A percentile compares a stretch with the other conserved stretches of the same genome.
These are phyloP conservation scores for Phataginus tricuspis DNA, from an alignment of 2,797 vertebrate genomes.

Conservation along the genomic window DNA sequence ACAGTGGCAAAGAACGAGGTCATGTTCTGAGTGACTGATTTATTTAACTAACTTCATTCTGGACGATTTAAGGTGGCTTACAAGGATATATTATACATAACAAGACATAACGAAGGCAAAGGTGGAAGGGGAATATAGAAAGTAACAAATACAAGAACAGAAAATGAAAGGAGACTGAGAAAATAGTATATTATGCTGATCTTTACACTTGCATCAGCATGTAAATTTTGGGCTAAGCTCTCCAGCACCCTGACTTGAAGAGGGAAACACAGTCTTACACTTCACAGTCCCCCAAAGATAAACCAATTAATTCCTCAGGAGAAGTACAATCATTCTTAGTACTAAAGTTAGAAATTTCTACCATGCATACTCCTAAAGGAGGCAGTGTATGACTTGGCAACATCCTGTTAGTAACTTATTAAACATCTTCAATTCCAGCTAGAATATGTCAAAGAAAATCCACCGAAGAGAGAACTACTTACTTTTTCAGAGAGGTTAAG, in stretches of 20 bases:
- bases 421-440: neutral
- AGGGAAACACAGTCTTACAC: neutral
- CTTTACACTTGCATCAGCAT: neutral
- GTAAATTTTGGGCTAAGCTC: neutral
- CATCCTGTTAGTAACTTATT: neutral
- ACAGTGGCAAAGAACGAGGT: conserved; percentile 37
- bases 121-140: neutral
- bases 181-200: neutral
- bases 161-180: neutral
- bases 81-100: neutral
- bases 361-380: neutral
- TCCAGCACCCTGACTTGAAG: neutral
- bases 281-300: neutral
- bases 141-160: neutral
- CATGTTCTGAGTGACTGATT: neutral
- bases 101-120: neutral
- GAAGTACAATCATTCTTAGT: neutral
- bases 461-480: neutral
- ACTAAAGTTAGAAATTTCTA: neutral
- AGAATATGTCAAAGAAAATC: conserved; percentile 2
- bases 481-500: neutral
- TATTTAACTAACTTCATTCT: neutral
- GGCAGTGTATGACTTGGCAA: neutral
- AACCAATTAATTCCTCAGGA: neutral
- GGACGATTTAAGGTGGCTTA: neutral